Conservation (phyloP, 2,797 vertebrate species). For the Tragelaphus eurycerus region DNA sequence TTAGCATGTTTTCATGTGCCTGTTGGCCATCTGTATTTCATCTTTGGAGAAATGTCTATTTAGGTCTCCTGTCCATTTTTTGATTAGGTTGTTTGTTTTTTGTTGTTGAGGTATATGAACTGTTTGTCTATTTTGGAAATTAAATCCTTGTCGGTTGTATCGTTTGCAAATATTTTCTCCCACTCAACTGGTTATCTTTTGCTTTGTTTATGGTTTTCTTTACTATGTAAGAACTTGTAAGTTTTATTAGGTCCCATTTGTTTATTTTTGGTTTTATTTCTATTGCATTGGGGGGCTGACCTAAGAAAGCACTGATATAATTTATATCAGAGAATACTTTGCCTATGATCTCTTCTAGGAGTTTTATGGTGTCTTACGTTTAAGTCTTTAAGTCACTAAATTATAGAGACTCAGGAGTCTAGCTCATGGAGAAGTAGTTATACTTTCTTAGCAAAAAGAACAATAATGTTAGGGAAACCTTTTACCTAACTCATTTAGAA, state of each 20-base stretch:
- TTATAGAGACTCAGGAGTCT: conserved; percentile 6
- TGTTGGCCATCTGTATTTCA: neutral
- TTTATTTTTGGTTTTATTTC: neutral
- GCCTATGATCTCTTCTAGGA: neutral
- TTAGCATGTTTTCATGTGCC: neutral
- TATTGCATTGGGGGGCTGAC: neutral
- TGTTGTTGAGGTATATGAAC: neutral
- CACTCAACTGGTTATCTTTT: neutral
- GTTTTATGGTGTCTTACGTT: neutral
- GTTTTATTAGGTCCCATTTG: neutral
- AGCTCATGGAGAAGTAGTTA: neutral
- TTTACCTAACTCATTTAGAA: conserved; percentile 48
- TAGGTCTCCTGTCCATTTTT: neutral
- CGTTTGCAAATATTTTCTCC: neutral
- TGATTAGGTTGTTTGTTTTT: neutral
- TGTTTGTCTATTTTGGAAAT: neutral
- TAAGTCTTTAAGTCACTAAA: neutral
- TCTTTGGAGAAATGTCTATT: neutral
- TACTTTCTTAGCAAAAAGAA: neutral
- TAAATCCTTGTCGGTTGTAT: neutral
- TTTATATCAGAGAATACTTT: neutral
- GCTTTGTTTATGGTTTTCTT: neutral
- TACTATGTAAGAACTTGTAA: neutral
- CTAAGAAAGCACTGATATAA: neutral
- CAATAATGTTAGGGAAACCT: conserved; percentile 21